Percentiles rank a stretch among this genome's conserved stretches.
phyloP scores from a whole-genome alignment of 2,113 vertebrate genomes.

The Poeciliopsis turrubarensis region DNA sequence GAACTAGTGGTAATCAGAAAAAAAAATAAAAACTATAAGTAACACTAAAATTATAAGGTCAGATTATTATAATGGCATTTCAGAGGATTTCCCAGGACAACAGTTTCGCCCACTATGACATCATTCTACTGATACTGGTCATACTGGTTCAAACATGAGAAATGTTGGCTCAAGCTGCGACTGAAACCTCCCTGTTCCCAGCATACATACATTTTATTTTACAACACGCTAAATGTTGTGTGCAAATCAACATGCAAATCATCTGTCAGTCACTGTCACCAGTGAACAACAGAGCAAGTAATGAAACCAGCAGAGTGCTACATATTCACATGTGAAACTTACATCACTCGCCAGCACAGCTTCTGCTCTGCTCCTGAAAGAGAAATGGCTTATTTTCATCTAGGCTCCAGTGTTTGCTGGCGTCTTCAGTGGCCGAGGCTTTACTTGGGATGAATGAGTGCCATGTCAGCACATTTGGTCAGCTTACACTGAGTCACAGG shows the following conservation, averaged over 20 bases:
- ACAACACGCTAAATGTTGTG: neutral
- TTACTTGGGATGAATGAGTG: slow-evolving; percentile 60
- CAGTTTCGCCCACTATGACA: slow-evolving; percentile 16
- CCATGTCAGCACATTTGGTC: slow-evolving; percentile 62
- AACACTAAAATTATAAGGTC: neutral
- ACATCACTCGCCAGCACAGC: slow-evolving; percentile 40
- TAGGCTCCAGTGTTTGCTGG: slow-evolving; percentile 30
- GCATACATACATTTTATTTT: no score
- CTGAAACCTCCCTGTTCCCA: neutral
- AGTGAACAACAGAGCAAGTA: neutral
- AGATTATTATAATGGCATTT: neutral
- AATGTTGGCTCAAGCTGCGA: neutral
- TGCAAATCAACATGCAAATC: neutral
- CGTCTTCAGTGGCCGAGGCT: slow-evolving; percentile 38
- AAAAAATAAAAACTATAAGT: neutral
- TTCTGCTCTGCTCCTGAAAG: slow-evolving; percentile 6
- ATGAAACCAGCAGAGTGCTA: no score
- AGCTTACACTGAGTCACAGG: slow-evolving; percentile 55
- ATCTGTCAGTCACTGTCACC: no score
- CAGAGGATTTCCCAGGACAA: neutral
- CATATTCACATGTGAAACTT: slow-evolving; percentile 10
- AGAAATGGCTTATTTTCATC: slow-evolving; percentile 40
- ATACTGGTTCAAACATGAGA: neutral
- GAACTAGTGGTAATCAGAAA: neutral
- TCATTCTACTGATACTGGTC: neutral